These are phyloP conservation scores for Conus canariensis DNA, from an alignment of 2,888 invertebrate species.

Conservation along the genomic window DNA sequence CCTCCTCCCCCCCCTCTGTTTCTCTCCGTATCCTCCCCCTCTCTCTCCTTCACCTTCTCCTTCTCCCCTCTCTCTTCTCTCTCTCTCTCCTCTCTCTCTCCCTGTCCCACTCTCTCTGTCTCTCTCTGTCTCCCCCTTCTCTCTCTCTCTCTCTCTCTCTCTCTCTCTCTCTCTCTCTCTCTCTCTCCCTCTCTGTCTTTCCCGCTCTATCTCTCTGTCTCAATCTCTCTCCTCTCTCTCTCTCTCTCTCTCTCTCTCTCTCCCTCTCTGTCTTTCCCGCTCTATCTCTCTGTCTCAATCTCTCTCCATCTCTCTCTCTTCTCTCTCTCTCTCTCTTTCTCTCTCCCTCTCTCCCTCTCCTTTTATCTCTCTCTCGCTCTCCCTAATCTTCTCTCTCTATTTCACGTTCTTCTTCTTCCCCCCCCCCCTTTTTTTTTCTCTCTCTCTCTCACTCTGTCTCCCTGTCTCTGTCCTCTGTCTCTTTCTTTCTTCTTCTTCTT, in stretches of 20 bases:
- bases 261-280: no score
- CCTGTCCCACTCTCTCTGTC: background rate
- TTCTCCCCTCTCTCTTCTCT: no score
- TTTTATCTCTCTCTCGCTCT: background rate
- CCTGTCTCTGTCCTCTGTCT: background rate
- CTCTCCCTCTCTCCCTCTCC: background rate
- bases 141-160: slow-evolving; percentile 4
- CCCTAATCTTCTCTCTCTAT: background rate
- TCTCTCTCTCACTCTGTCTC: background rate
- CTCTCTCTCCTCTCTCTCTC: background rate
- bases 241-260: no score
- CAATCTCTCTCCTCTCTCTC: no score
- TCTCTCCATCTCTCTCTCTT: background rate
- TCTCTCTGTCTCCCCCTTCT: background rate
- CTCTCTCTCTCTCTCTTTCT: background rate
- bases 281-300: no score
- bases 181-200: background rate
- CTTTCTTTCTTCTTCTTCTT: background rate
- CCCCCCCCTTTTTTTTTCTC: background rate
- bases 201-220: background rate
- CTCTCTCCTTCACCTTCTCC: background rate
- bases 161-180: slow-evolving; percentile 13
- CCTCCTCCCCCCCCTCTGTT: background rate
- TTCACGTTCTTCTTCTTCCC: background rate
- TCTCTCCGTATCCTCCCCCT: background rate